phyloP scores from a whole-genome alignment of 2,113 vertebrate species.

The Crotalus helleri region DNA sequence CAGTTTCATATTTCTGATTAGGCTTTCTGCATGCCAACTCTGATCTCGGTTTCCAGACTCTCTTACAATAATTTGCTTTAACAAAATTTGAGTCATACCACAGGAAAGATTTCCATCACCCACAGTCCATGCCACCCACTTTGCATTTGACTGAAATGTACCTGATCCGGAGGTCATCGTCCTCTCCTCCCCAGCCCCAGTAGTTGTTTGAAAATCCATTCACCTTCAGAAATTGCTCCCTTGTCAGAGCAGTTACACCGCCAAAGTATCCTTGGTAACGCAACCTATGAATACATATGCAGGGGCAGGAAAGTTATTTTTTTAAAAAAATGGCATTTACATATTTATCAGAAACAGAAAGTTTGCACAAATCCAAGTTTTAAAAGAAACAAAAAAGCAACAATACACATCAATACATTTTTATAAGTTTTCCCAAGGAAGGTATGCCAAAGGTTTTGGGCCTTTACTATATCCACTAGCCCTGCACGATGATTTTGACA shows the following conservation, averaged over 20 bases:
- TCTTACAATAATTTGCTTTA: neutral
- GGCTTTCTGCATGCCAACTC: neutral
- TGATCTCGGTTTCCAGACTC: neutral
- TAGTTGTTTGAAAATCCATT: slow-evolving; percentile 97
- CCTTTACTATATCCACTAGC: neutral
- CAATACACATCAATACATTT: neutral
- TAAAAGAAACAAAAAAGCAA: neutral
- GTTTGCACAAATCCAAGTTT: neutral
- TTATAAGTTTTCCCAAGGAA: neutral
- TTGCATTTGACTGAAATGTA: slow-evolving; percentile 57
- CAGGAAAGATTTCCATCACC: neutral
- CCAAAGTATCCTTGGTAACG: slow-evolving; percentile 93
- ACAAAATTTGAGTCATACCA: neutral
- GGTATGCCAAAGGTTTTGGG: neutral
- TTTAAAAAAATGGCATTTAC: neutral
- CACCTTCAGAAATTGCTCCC: slow-evolving; percentile 85
- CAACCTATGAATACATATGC: slow-evolving; percentile 69
- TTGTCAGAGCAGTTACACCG: slow-evolving; percentile 90
- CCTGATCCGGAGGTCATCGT: slow-evolving; percentile 95
- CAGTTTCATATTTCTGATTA: neutral
- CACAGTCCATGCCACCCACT: neutral
- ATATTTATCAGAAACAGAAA: neutral
- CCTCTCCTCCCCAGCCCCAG: slow-evolving; percentile 99
- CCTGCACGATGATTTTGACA: neutral
- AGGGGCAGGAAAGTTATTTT: neutral